phyloP scores from a whole-genome alignment of 2,888 invertebrate species.

The Hedya salicella region DNA sequence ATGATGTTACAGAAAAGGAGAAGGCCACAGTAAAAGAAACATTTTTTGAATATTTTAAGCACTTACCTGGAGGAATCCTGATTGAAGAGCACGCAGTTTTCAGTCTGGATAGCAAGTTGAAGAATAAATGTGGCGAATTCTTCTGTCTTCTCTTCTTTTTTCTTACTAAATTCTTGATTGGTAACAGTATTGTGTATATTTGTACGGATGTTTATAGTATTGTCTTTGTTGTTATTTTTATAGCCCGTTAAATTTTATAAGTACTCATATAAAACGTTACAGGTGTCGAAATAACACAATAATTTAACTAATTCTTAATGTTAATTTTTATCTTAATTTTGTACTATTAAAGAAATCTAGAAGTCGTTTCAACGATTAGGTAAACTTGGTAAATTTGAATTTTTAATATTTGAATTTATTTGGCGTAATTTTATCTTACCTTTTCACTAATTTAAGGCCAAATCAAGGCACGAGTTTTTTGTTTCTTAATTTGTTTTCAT shows the following conservation, averaged over 20 bases:
- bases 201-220: slow-evolving; percentile 63
- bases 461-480: slow-evolving; percentile 83
- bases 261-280: slow-evolving; percentile 80
- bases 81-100: slow-evolving; percentile 22
- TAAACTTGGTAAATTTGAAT: slow-evolving; percentile 80
- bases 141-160: slow-evolving; percentile 51
- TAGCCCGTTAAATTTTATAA: slow-evolving; percentile 75
- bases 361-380: slow-evolving; percentile 81
- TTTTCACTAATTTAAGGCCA: slow-evolving; percentile 85
- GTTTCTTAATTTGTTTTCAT: slow-evolving; percentile 69
- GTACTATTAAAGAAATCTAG: slow-evolving; percentile 84
- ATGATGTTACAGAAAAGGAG: neutral
- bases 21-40: neutral
- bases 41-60: neutral
- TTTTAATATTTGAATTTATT: slow-evolving; percentile 68
- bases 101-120: slow-evolving; percentile 9
- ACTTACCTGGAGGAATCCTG: slow-evolving; percentile 44
- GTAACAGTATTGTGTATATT: slow-evolving; percentile 47
- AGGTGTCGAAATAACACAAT: slow-evolving; percentile 82
- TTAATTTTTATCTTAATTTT: slow-evolving; percentile 82
- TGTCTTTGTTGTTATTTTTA: slow-evolving; percentile 57
- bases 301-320: slow-evolving; percentile 81
- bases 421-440: slow-evolving; percentile 78
- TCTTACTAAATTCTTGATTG: slow-evolving; percentile 51
- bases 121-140: slow-evolving; percentile 28